Conservation (phyloP, 2,113 vertebrate species). For the Amblyopsis rosae region DNA sequence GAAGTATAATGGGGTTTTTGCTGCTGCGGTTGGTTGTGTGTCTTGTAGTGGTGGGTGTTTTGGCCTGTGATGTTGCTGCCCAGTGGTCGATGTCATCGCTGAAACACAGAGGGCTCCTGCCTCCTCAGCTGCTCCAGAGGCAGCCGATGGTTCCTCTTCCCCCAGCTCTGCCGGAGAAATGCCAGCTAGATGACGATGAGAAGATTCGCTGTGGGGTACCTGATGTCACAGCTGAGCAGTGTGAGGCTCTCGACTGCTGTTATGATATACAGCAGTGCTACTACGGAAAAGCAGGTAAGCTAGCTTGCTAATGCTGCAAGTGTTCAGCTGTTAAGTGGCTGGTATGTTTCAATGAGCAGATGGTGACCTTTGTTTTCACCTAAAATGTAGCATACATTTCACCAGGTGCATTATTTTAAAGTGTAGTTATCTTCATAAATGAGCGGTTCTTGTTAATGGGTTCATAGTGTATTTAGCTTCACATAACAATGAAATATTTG, state of each 20-base stretch:
- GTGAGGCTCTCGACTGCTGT: conserved; percentile 69
- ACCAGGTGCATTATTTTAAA: too few species aligned
- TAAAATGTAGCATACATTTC: too few species aligned
- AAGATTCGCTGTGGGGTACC: conserved; percentile 63
- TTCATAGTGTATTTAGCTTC: too few species aligned
- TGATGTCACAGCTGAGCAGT: conserved; percentile 50
- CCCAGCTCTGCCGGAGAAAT: conserved; percentile 42
- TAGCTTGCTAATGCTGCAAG: not conserved
- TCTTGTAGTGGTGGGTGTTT: conserved; percentile 22
- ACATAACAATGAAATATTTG: too few species aligned
- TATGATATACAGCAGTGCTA: conserved; percentile 64
- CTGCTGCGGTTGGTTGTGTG: conserved; percentile 28
- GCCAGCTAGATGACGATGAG: conserved; percentile 48
- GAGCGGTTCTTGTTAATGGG: too few species aligned
- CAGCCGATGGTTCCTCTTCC: not conserved
- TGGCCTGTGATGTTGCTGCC: conserved; percentile 25
- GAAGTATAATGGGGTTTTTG: conserved; percentile 44
- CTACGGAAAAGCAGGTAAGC: conserved; percentile 67
- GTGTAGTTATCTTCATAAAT: too few species aligned
- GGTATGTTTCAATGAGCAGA: too few species aligned
- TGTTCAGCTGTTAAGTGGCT: too few species aligned
- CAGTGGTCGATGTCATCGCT: conserved; percentile 19
- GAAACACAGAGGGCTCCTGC: conserved; percentile 7
- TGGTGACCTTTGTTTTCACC: too few species aligned
- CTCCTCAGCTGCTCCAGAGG: conserved; percentile 9